Conservation (phyloP, 2,113 vertebrate species). For the Anarrhichthys ocellatus region DNA sequence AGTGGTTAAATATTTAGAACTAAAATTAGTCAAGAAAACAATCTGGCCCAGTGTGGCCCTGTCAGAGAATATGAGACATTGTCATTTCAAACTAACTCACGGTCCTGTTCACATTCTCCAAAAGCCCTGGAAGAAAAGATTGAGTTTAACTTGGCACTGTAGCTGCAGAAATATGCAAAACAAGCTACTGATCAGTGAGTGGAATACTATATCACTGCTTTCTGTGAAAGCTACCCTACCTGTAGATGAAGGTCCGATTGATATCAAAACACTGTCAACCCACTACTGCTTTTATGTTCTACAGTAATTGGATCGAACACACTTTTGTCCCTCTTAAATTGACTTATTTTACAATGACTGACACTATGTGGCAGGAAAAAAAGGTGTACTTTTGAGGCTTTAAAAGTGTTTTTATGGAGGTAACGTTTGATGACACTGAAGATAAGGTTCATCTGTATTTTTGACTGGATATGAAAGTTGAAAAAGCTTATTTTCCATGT, state of each 20-base stretch:
- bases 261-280: conserved; percentile 43
- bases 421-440: conserved; percentile 71
- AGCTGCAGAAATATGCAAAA: conserved; percentile 56
- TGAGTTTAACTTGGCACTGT: conserved; percentile 49
- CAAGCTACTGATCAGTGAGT: conserved; percentile 70
- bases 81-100: conserved; percentile 52
- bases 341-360: conserved; percentile 52
- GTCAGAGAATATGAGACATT: conserved; percentile 23
- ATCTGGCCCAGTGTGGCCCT: conserved; percentile 8
- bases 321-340: conserved; percentile 52
- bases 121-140: conserved; percentile 40
- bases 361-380: conserved; percentile 62
- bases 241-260: conserved; percentile 63
- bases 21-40: not conserved
- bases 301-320: conserved; percentile 51
- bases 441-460: conserved; percentile 45
- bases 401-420: conserved; percentile 58
- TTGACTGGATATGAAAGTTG: conserved; percentile 46
- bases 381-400: conserved; percentile 57
- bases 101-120: conserved; percentile 36
- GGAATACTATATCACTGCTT: conserved; percentile 70
- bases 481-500: conserved; percentile 61
- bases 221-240: conserved; percentile 79
- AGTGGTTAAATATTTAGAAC: not conserved
- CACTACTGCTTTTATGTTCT: conserved; percentile 63